Base-by-base conservation (phyloP, 2,113 vertebrate species). In the Pseudorectes ferrugineus region DNA sequence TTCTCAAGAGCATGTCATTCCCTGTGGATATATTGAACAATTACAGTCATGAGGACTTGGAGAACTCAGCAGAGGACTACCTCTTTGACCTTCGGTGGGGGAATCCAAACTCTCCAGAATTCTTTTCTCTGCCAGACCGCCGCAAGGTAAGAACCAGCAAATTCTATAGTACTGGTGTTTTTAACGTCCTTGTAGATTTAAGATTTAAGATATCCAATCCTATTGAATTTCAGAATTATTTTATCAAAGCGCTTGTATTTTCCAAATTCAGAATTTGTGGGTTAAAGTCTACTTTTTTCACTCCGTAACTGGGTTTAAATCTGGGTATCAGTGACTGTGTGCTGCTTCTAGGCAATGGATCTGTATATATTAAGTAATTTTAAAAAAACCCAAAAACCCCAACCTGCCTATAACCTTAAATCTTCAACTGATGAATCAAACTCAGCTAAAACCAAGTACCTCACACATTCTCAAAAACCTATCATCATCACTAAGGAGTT, bases 1-100 rank as follows among this genome's bases (percentile, higher is more conserved):
- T 88, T 91, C 89, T 97, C 61, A 90, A 94, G 98, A 98, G 85
- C 82, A 99, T 99, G 99, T 95, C 98, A 68, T 99, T 98, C 96
- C 99, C 99, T 68, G 98, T 99, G 97, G 99, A 99, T 95, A 67
- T 98, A n/a, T 95, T 99, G 97, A 95, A 93, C 49, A 94, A 70
- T 42, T 98, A 88, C 82, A 98, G 97, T 92, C 98, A 98, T 72
- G 97, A 97, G 62, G 97, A 98, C 66, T 31, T 99, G 93, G 98
- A 99, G 89, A 96, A 28, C 17, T 97, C 97, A 59, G 98, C 97
- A 52, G 96, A 98, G 43, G 95, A 91, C 48, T 99, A 98, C 89
- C 89, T 99, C 96, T 96, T 96, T 91, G 83, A 94, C 45, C 98
- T 99, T 55, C 97, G 97, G 23, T 94, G 89, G 95, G 87, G 78